Evolutionary conservation across 2,888 invertebrate genomes (phyloP).

Genomic region (Synergus itoensis): DNA sequence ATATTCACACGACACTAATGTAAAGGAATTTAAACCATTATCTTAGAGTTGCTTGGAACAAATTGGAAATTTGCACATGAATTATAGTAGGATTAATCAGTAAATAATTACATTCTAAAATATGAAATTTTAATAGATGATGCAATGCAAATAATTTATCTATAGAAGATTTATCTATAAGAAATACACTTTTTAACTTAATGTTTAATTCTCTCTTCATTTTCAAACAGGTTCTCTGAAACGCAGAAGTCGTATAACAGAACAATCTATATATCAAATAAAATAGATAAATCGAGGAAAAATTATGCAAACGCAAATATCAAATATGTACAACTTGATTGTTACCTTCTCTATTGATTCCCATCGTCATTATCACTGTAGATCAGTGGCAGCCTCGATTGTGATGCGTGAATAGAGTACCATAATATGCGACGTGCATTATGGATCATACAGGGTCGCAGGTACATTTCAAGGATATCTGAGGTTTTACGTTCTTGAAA

Average conservation of each 20-base stretch:
- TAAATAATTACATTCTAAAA: not conserved
- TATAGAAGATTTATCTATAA: no score
- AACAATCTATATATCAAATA: not conserved
- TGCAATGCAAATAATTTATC: no score
- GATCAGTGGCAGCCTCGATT: constrained; percentile 4
- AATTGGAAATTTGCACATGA: not conserved
- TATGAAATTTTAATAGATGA: no score
- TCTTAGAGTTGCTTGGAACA: not conserved
- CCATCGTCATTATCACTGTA: not conserved
- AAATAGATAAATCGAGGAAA: not conserved
- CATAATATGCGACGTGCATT: not conserved
- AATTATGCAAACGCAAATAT: constrained; percentile 5
- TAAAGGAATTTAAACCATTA: not conserved
- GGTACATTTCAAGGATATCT: not conserved
- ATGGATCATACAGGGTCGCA: not conserved
- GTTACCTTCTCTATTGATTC: not conserved
- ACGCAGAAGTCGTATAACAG: not conserved
- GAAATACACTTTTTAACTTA: not conserved
- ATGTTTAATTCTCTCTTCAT: not conserved
- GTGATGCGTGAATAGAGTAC: not conserved
- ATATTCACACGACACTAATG: not conserved
- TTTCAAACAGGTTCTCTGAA: not conserved
- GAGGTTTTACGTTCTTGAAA: no score
- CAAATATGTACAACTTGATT: not conserved
- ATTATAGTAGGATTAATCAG: not conserved